Conservation (phyloP, 2,888 invertebrate genomes). For the Rambutsinella grinnellia region DNA sequence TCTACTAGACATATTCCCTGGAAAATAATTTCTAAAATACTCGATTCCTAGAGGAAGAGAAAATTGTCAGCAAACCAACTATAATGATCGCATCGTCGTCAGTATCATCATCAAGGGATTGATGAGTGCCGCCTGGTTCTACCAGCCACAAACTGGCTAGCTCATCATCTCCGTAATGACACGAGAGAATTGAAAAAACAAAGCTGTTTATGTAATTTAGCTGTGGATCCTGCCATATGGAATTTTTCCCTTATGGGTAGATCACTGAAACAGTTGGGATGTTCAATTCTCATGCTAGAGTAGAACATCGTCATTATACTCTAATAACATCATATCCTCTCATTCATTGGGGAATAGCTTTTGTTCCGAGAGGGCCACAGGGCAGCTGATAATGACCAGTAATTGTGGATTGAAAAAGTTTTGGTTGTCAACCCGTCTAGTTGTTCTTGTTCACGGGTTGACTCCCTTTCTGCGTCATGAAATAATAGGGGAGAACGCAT, state of each 20-base stretch:
- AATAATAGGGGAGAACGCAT: conserved; percentile 1
- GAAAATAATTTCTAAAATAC: conserved; percentile 1
- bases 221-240: conserved; percentile 25
- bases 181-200: not conserved
- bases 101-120: not conserved
- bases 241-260: conserved; percentile 36
- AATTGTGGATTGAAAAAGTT: conserved; percentile 55
- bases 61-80: conserved; percentile 13
- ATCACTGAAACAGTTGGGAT: conserved; percentile 18
- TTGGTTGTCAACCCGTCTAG: conserved; percentile 46
- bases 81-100: conserved; percentile 13
- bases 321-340: not conserved
- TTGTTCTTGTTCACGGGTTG: conserved; percentile 24
- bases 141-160: not conserved
- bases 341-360: conserved; percentile 22
- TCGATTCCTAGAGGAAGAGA: not conserved
- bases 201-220: conserved; percentile 19
- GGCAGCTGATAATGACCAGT: conserved; percentile 55
- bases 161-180: not conserved
- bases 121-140: conserved; percentile 1
- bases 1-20: no score
- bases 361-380: conserved; percentile 39
- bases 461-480: conserved; percentile 21
- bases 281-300: not conserved
- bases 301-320: not conserved